Evolutionary conservation across 2,113 vertebrate genomes (phyloP).

Genomic region (Centropristis striata): DNA sequence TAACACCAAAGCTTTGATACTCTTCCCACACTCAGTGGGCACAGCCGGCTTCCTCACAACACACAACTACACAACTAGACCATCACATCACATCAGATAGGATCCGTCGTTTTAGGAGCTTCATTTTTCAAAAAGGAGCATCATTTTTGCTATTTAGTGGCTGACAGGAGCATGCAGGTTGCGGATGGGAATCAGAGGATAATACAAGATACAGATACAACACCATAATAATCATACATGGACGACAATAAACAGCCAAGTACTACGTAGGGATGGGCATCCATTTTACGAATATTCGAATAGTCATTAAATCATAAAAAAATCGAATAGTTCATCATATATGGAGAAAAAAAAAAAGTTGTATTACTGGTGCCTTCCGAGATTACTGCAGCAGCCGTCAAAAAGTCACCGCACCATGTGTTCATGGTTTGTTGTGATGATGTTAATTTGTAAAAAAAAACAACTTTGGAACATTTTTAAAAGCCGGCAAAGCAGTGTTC

Average conservation of each 20-base stretch:
- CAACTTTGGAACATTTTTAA: too few relatives aligned
- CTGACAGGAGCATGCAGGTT: not conserved
- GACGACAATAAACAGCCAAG: not conserved
- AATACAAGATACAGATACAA: not conserved
- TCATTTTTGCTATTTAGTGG: not conserved
- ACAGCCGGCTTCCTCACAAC: slow-evolving; percentile 43
- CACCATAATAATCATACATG: not conserved
- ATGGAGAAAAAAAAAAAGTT: too few relatives aligned
- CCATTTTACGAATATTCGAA: too few relatives aligned
- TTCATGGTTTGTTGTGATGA: too few relatives aligned
- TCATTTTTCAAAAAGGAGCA: not conserved
- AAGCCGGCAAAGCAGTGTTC: too few relatives aligned
- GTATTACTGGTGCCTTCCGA: too few relatives aligned
- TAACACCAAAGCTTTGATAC: slow-evolving; percentile 60
- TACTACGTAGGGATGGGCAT: not conserved
- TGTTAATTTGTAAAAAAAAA: too few relatives aligned
- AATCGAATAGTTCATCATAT: too few relatives aligned
- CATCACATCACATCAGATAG: slow-evolving; percentile 5
- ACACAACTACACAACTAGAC: slow-evolving; percentile 18
- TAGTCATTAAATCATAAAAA: too few relatives aligned
- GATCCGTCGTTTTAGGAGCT: slow-evolving; percentile 1
- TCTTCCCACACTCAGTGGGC: slow-evolving; percentile 71
- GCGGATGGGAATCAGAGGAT: not conserved
- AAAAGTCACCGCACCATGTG: too few relatives aligned
- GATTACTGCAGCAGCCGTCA: too few relatives aligned